Conservation (phyloP, 2,113 vertebrate genomes). For the Oreochromis niloticus region DNA sequence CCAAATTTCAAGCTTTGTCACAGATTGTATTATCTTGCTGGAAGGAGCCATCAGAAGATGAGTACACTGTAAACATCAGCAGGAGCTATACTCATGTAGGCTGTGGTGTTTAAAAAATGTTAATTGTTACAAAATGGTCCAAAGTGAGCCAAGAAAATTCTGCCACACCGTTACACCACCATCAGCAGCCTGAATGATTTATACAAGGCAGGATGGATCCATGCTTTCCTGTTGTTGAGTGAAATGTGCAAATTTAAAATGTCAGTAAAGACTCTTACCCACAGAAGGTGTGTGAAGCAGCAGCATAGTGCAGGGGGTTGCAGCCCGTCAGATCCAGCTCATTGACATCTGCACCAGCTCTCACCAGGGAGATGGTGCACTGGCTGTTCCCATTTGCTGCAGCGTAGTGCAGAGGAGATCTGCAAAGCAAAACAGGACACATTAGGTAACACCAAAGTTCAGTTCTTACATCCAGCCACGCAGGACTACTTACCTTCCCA, state of each 20-base stretch:
- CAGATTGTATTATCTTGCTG: background rate
- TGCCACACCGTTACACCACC: background rate
- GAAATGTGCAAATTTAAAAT: background rate
- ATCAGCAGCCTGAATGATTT: background rate
- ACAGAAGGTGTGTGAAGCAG: constrained; percentile 87
- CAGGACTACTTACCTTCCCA: constrained; percentile 78
- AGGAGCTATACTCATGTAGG: background rate
- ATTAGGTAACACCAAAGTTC: background rate
- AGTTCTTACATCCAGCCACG: background rate
- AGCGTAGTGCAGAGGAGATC: constrained; percentile 92
- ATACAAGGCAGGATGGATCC: background rate
- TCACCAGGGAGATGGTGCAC: constrained; percentile 84
- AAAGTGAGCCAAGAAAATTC: background rate
- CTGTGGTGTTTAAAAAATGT: background rate
- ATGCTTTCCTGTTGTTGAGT: background rate
- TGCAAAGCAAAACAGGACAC: constrained; percentile 25
- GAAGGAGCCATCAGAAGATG: background rate
- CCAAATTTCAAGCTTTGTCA: background rate
- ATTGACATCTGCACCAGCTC: constrained; percentile 82
- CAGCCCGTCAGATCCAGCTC: constrained; percentile 88
- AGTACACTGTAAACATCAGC: background rate
- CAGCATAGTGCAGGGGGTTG: constrained; percentile 89
- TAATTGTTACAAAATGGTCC: background rate
- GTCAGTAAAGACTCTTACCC: constrained; percentile 66
- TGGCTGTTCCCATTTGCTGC: constrained; percentile 89